Conservation (phyloP, 2,113 vertebrate species). For the Lynx canadensis region DNA sequence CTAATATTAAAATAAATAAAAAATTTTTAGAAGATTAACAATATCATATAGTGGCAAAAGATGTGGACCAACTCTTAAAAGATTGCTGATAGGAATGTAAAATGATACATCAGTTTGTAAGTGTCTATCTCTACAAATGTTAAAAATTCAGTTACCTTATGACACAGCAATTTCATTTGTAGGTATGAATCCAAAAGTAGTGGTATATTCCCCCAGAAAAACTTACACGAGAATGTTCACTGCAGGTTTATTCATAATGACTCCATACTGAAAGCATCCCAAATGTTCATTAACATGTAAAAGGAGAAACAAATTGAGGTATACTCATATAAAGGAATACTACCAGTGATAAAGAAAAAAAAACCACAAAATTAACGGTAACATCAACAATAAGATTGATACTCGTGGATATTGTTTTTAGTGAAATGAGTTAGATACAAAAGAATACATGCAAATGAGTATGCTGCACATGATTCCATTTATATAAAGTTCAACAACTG, state of each 20-base stretch:
- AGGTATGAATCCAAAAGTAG: background rate
- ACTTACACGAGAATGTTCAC: background rate
- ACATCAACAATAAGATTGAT: background rate
- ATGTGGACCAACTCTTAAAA: background rate
- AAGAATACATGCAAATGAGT: background rate
- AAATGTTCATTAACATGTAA: background rate
- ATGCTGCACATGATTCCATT: background rate
- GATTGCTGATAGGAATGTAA: background rate
- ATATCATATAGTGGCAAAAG: background rate
- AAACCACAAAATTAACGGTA: background rate
- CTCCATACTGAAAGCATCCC: background rate
- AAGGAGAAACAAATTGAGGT: background rate
- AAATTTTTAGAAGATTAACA: background rate
- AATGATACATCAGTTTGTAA: background rate
- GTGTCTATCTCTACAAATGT: background rate
- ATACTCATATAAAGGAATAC: background rate
- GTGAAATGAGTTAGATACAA: background rate
- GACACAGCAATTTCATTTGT: background rate
- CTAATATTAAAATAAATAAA: background rate
- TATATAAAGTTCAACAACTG: background rate
- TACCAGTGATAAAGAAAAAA: background rate
- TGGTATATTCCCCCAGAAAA: background rate
- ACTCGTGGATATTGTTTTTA: background rate
- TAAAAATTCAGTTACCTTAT: slow-evolving; percentile 1
- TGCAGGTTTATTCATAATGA: background rate